Evolutionary conservation across 2,797 vertebrate genomes (phyloP).

Genomic region (Sebastes itinus): DNA sequence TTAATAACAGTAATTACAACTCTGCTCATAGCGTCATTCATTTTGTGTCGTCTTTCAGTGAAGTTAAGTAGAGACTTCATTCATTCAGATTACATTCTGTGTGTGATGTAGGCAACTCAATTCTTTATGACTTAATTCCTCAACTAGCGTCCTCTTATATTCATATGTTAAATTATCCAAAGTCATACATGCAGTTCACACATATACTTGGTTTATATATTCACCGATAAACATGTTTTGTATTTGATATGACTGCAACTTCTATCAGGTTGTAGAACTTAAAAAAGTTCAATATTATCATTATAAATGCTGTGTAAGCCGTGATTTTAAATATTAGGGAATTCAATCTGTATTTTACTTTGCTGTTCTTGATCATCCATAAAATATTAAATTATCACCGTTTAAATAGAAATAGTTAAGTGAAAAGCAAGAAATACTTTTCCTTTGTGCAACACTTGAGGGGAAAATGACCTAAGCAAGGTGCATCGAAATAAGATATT

Average conservation of each 20-base stretch:
- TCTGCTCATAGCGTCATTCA: conserved; percentile 8
- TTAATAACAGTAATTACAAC: conserved; percentile 45
- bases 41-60: conserved; percentile 12
- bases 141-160: background rate
- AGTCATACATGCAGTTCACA: background rate
- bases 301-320: background rate
- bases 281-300: background rate
- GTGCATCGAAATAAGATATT: background rate
- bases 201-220: background rate
- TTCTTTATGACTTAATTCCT: background rate
- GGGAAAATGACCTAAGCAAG: background rate
- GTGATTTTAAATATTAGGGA: background rate
- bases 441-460: background rate
- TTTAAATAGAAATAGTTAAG: background rate
- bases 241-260: background rate
- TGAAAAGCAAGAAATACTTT: background rate
- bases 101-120: background rate
- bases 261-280: background rate
- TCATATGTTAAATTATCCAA: background rate
- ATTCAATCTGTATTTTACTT: background rate
- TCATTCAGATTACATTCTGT: conserved; percentile 3
- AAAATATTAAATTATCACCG: background rate
- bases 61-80: conserved; percentile 15
- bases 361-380: background rate
- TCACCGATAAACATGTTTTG: background rate